Conservation (phyloP, 2,888 invertebrate genomes). For the Zonitis immaculata region DNA sequence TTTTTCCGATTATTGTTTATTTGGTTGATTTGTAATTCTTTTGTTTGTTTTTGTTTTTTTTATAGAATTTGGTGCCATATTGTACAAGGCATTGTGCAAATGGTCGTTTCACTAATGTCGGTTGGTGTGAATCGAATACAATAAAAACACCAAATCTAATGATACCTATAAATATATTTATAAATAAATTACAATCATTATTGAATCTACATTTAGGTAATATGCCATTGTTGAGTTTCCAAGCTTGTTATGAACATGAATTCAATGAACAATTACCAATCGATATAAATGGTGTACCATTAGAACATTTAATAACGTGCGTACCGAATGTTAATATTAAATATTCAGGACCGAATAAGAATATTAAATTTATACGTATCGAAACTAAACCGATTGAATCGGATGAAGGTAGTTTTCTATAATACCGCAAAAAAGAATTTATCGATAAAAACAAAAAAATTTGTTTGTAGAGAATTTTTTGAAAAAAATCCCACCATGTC, state of each 20-base stretch:
- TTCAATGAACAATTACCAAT: slow-evolving; percentile 59
- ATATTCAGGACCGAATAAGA: slow-evolving; percentile 46
- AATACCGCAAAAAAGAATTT: too few species aligned
- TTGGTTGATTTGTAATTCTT: slow-evolving; percentile 8
- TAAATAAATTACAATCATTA: slow-evolving; percentile 61
- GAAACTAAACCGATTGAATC: slow-evolving; percentile 28
- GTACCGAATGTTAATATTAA: slow-evolving; percentile 61
- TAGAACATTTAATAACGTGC: slow-evolving; percentile 87
- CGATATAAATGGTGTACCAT: slow-evolving; percentile 71
- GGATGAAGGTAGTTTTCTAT: slow-evolving; percentile 25
- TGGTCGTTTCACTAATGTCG: slow-evolving; percentile 54
- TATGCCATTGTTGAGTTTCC: slow-evolving; percentile 74
- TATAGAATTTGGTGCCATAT: slow-evolving; percentile 52
- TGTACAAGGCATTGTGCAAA: slow-evolving; percentile 63
- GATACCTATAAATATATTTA: slow-evolving; percentile 63
- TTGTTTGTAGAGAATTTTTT: slow-evolving; percentile 32
- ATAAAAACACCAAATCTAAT: slow-evolving; percentile 60
- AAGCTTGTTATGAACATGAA: slow-evolving; percentile 74
- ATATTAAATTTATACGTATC: slow-evolving; percentile 41
- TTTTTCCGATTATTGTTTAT: neutral
- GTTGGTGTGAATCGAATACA: slow-evolving; percentile 67
- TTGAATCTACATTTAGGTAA: slow-evolving; percentile 71
- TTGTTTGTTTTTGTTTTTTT: slow-evolving; percentile 12
- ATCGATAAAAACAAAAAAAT: neutral
- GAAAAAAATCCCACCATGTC: slow-evolving; percentile 59